Evolutionary conservation across 2,888 invertebrate species (phyloP), one percentile per base, ranked within the genome.

Genomic region (Phorcus lineatus): DNA sequence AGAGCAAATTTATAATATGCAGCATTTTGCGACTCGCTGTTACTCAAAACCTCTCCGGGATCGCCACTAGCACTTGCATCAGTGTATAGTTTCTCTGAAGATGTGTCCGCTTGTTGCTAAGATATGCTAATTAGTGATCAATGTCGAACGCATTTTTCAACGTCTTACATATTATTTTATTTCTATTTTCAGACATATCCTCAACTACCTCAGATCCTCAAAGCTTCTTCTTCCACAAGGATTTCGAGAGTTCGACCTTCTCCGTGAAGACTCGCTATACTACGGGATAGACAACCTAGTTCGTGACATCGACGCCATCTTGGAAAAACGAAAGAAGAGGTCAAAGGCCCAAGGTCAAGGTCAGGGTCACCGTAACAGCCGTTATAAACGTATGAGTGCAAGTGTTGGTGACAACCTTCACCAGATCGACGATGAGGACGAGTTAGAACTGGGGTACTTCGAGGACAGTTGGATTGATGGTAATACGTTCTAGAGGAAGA

Each of bases 201-300:
- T 90, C 28, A 90, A 90, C 79, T 90, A 86, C 74, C 86, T 90
- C 13, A 86, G 90, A n/a, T 88, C 89, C 31, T 84, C 82, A 52
- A 85, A 87, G 66, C 85, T 90, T 24, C 84, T 86, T 19, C 78
- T 88, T 11, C 90, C 90, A 0, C 81, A 85, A 62, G 90, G 89
- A 0, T 90, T 88, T 76, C 86, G 88, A 17, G 90, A 90, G 80
- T 80, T 90, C 24, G 85, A 87, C 57, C 83, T 90, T 19, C 82
- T 90, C 24, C 85, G 84, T 22, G 88, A 88, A 24, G 90, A 90
- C 75, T 88, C 88, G 1, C 82, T 82, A 17, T 89, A 86, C 74
- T 90, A 87, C 62, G 89, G 88, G 3, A 82, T 90, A 19, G 82
- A 86, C 22, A 82, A 81, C 17, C 81, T 90, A 66, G 86, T 88